Base-by-base conservation (phyloP, 2,797 vertebrate genomes). In the Takifugu rubripes region DNA sequence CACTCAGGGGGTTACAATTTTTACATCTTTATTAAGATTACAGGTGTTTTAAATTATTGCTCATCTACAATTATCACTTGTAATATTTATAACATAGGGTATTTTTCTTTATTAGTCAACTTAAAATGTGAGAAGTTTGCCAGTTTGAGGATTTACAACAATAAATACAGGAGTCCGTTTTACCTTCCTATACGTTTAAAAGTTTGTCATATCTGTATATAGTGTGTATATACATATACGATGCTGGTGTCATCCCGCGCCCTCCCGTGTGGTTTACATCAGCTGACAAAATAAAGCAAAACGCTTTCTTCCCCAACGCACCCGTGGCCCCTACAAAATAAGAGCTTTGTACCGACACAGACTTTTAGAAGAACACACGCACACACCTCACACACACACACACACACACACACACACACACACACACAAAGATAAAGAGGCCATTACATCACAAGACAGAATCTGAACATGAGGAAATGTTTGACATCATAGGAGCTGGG, bases 1-100 rank as follows among this genome's bases (percentile, higher is more conserved):
- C 26, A 26, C 25, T 26, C 11, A 49, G 16, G 3, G 2, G 9
- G 31, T 53, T 68, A 75, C 60, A 79, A 61, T 86, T 88, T 77
- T 82, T 74, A 83, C 75, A 74, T 87, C 84, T 96, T 94, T 94
- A 94, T 93, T 87, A 86, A 88, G 92, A 94, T 95, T 95, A 97
- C 94, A 97, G 92, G 92, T 33, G 78, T 68, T 77, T 77, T 60
- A 80, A 65, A 90, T 98, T 99, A 98, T 98, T 98, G 96, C 95
- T 98, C 92, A 90, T 95, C 94, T 95, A 97, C 91, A 88, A 93
- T 93, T 91, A 93, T 94, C 92, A 96, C 92, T 95, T 92, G 85
- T 84, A 92, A 94, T 94, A 93, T 92, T 94, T 91, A 91, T 40
- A 94, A 93, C 87, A 93, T 83, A 87, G 75, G 69, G 8, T 61